These are phyloP conservation scores for Gymnopithys bicolor DNA, from an alignment of 2,797 vertebrate genomes.

Conservation along the genomic window DNA sequence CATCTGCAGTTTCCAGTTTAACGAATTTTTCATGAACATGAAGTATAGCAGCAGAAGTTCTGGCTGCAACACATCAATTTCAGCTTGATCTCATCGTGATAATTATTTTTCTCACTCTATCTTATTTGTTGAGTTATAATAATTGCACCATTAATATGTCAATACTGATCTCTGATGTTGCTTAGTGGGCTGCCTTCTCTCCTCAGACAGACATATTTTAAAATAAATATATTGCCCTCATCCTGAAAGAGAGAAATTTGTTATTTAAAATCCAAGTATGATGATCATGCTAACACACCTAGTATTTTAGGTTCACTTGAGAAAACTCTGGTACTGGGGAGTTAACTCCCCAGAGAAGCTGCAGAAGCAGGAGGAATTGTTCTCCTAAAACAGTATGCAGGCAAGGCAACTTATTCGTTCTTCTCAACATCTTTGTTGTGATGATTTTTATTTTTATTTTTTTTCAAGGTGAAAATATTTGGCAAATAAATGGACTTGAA, in stretches of 20 bases:
- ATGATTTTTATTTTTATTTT: accelerated
- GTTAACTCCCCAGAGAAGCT: not conserved
- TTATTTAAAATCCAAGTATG: not conserved
- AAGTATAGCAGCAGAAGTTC: not conserved
- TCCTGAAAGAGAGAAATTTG: not conserved
- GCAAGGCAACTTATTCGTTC: not conserved
- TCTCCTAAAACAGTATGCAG: not conserved
- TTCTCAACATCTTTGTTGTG: not conserved
- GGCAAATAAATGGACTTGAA: accelerated
- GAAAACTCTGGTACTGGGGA: not conserved
- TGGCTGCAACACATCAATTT: not conserved
- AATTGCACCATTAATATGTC: slow-evolving; percentile 10
- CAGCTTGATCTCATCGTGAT: not conserved
- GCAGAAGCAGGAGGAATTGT: not conserved
- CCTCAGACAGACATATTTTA: not conserved
- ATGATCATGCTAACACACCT: not conserved
- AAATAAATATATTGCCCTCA: not conserved
- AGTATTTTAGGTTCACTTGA: not conserved
- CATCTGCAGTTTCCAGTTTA: not conserved
- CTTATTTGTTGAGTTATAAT: not conserved
- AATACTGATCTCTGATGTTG: not conserved
- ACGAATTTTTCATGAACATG: not conserved
- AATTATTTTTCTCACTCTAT: not conserved
- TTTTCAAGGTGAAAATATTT: not conserved
- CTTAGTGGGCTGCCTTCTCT: not conserved